Conservation (phyloP, 1,140 invertebrate species). For the Druon quercuslanigerum region DNA sequence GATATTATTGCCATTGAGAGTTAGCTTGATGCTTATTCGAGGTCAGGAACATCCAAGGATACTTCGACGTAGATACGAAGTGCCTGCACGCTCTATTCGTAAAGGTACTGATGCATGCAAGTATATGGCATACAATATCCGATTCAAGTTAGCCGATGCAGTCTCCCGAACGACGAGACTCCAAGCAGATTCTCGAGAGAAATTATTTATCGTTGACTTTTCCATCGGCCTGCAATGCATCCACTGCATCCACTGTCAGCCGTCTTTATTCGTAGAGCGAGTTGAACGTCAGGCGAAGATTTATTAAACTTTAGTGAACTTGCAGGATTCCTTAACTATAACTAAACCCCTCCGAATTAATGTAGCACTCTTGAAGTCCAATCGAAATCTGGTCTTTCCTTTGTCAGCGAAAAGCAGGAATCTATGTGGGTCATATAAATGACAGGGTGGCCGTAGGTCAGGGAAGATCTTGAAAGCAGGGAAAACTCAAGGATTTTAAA, state of each 20-base stretch:
- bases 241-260: slow-evolving; percentile 22
- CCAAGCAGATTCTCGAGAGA: slow-evolving; percentile 3
- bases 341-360: too few species aligned
- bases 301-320: slow-evolving; percentile 6
- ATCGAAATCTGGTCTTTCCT: too few species aligned
- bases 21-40: slow-evolving; percentile 35
- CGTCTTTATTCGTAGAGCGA: slow-evolving; percentile 13
- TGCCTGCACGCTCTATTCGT: slow-evolving; percentile 52
- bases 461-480: too few species aligned
- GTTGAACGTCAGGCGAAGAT: slow-evolving; percentile 21
- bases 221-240: slow-evolving; percentile 12
- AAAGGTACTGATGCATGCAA: slow-evolving; percentile 55
- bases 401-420: too few species aligned
- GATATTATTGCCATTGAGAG: slow-evolving; percentile 59
- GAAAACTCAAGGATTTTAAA: too few species aligned
- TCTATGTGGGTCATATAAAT: too few species aligned
- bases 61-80: slow-evolving; percentile 40
- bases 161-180: slow-evolving; percentile 3
- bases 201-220: slow-evolving; percentile 28
- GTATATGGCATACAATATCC: slow-evolving; percentile 37
- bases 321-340: too few species aligned
- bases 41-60: slow-evolving; percentile 31
- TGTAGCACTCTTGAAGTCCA: too few species aligned
- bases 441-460: too few species aligned
- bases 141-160: slow-evolving; percentile 30